Percentiles rank a stretch among this genome's conserved stretches.
These are phyloP conservation scores for Drosophila sucinea DNA, from an alignment of 1,140 invertebrate species.

Conservation along the genomic window DNA sequence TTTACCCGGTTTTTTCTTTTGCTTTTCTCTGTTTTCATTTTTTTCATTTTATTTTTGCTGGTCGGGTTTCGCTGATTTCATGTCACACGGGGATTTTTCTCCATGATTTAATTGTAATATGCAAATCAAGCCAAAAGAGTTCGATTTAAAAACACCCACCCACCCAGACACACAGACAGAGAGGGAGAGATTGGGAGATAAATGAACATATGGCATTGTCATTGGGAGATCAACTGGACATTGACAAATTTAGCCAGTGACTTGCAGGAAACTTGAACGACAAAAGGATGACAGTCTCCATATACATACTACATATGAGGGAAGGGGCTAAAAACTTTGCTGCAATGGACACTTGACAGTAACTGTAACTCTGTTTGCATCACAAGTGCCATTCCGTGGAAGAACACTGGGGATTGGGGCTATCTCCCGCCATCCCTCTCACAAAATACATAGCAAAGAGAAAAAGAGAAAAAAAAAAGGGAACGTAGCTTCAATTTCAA, in stretches of 20 bases:
- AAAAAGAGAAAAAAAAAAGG: neutral
- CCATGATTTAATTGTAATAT: constrained; percentile 79
- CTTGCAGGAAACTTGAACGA: constrained; percentile 52
- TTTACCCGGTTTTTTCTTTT: constrained; percentile 12
- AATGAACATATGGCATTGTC: constrained; percentile 56
- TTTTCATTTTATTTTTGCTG: constrained; percentile 14
- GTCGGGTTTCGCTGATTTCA: constrained; percentile 55
- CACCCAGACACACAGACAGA: constrained; percentile 29
- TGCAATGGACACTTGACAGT: constrained; percentile 78
- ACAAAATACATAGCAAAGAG: neutral
- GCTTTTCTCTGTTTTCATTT: constrained; percentile 8
- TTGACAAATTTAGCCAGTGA: constrained; percentile 69
- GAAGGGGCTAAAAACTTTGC: constrained; percentile 48
- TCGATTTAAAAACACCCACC: constrained; percentile 53
- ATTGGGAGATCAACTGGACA: constrained; percentile 64
- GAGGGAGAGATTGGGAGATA: neutral
- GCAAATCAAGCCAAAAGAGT: constrained; percentile 49
- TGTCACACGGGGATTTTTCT: constrained; percentile 57
- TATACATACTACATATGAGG: constrained; percentile 31
- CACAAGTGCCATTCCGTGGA: constrained; percentile 59
- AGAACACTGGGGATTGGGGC: constrained; percentile 11
- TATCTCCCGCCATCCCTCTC: neutral
- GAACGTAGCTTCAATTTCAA: constrained; percentile 78
- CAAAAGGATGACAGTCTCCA: constrained; percentile 54
- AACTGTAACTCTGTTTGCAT: constrained; percentile 75